phyloP scores from a whole-genome alignment of 1,140 invertebrate genomes.

The Procambarus clarkii region DNA sequence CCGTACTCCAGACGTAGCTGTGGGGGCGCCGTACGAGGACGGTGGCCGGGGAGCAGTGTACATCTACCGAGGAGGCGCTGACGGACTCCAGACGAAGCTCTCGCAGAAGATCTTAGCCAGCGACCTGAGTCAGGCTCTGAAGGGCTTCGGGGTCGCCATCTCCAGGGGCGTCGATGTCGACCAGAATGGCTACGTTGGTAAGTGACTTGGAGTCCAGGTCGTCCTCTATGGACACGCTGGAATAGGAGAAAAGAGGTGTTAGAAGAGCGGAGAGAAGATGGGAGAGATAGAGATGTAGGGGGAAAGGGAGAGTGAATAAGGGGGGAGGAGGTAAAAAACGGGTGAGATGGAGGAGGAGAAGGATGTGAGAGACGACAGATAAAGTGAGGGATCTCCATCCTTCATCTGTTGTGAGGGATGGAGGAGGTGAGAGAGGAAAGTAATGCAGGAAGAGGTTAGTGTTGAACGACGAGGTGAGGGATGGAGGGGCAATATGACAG shows the following conservation, averaged over 20 bases:
- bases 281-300: neutral
- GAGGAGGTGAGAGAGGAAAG: too few species aligned
- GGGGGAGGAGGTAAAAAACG: too few species aligned
- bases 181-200: neutral
- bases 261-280: neutral
- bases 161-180: neutral
- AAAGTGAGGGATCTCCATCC: too few species aligned
- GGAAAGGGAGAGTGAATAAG: neutral
- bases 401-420: too few species aligned
- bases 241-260: too few species aligned
- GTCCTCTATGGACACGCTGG: too few species aligned
- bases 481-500: too few species aligned
- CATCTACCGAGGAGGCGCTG: neutral
- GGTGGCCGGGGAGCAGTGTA: neutral
- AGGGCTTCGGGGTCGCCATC: neutral
- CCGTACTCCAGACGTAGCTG: neutral
- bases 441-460: too few species aligned
- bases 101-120: neutral
- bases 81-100: neutral
- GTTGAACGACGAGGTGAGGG: too few species aligned
- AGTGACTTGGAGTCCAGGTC: neutral
- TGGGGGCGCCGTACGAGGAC: neutral
- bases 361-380: too few species aligned
- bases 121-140: neutral
- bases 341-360: too few species aligned